Percentiles rank a stretch among this genome's conserved stretches.
Evolutionary conservation across 2,113 vertebrate species (phyloP).

Genomic region (Paratilapia polleni): DNA sequence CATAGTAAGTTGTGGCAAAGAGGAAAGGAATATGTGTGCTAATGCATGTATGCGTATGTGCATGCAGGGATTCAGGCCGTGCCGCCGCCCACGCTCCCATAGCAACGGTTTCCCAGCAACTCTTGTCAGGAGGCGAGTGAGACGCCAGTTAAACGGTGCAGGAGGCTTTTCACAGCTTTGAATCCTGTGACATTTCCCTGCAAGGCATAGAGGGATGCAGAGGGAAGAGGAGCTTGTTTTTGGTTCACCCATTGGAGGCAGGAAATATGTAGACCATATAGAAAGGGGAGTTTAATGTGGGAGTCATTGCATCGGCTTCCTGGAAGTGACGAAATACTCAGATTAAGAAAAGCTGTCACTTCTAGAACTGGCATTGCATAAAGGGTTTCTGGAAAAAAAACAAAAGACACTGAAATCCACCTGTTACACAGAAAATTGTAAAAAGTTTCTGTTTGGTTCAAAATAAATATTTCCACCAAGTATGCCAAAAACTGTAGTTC

Average conservation of each 20-base stretch:
- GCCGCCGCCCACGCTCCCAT: constrained; percentile 66
- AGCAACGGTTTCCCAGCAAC: constrained; percentile 81
- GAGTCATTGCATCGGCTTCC: not conserved
- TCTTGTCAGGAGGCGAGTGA: constrained; percentile 64
- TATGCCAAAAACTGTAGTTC: not conserved
- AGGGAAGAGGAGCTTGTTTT: constrained; percentile 4
- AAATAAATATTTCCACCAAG: not conserved
- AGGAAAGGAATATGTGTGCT: not conserved
- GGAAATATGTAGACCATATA: not conserved
- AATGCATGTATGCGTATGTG: not conserved
- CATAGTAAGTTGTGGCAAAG: constrained; percentile 51
- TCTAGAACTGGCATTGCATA: not conserved
- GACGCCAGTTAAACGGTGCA: constrained; percentile 64
- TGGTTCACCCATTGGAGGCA: constrained; percentile 3
- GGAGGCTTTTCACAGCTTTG: constrained; percentile 62
- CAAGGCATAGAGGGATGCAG: constrained; percentile 5
- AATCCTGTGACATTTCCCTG: constrained; percentile 44
- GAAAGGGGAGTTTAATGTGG: not conserved
- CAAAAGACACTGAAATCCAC: not conserved
- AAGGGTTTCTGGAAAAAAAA: not conserved
- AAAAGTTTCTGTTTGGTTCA: not conserved
- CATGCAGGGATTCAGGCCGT: constrained; percentile 43
- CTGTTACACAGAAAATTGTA: not conserved
- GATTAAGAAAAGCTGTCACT: not conserved
- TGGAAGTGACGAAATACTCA: not conserved